Evolutionary conservation across 2,797 vertebrate species (phyloP).

Genomic region (Schizothorax lantsangensis): DNA sequence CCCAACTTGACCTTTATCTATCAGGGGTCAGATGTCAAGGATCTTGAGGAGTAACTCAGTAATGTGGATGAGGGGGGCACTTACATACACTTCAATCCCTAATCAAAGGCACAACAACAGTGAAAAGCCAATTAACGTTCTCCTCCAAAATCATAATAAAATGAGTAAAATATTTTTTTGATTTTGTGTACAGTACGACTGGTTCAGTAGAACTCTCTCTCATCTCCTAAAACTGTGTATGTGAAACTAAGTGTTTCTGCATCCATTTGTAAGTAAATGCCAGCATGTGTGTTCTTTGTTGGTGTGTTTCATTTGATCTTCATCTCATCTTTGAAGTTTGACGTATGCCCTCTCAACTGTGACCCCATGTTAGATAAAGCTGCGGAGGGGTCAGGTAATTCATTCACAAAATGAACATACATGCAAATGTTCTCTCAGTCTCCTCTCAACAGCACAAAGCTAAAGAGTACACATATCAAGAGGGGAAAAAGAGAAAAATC

Average conservation of each 20-base stretch:
- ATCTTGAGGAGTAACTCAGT: slow-evolving; percentile 36
- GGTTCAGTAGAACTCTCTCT: not conserved
- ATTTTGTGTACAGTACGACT: not conserved
- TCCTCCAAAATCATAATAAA: not conserved
- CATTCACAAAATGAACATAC: slow-evolving; percentile 29
- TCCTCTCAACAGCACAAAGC: not conserved
- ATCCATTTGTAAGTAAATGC: slow-evolving; percentile 17
- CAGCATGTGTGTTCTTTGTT: slow-evolving; percentile 29
- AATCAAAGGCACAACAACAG: not conserved
- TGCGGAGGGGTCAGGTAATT: not conserved
- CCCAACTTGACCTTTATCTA: slow-evolving; percentile 37
- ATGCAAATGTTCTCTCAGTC: not conserved
- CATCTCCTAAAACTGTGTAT: not conserved
- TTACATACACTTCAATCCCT: slow-evolving; percentile 1
- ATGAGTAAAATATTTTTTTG: not conserved
- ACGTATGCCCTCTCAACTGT: slow-evolving; percentile 40
- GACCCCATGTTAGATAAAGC: slow-evolving; percentile 28
- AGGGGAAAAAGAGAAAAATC: not conserved
- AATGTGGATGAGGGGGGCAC: not conserved
- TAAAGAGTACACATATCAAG: not conserved
- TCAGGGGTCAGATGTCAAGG: slow-evolving; percentile 41
- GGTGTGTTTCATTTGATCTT: slow-evolving; percentile 43
- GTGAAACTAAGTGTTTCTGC: slow-evolving; percentile 14
- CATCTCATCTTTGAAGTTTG: slow-evolving; percentile 42
- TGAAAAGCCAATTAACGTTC: not conserved